Percentiles rank a stretch among this genome's conserved stretches.
phyloP scores from a whole-genome alignment of 1,140 invertebrate genomes.

The Arion vulgaris region DNA sequence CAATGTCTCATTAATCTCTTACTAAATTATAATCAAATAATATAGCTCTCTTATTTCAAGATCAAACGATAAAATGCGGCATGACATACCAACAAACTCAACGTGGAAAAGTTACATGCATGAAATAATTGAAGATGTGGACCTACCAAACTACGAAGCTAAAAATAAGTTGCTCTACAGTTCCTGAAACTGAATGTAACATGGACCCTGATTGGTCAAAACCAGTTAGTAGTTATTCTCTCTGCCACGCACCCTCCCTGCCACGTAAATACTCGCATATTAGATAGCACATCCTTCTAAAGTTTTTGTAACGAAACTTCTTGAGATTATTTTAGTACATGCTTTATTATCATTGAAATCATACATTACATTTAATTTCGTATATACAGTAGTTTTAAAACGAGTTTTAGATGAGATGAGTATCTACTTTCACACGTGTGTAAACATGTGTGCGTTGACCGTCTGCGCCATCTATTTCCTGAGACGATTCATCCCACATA shows the following conservation, averaged over 20 bases:
- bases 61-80: not conserved
- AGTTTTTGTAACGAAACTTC: not conserved
- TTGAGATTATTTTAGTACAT: too few species aligned
- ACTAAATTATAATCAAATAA: too few species aligned
- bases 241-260: conserved; percentile 41
- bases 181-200: conserved; percentile 43
- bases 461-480: conserved; percentile 29
- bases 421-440: not conserved
- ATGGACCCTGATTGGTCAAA: conserved; percentile 51
- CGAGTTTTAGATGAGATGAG: too few species aligned
- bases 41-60: too few species aligned
- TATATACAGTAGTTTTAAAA: too few species aligned
- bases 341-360: too few species aligned
- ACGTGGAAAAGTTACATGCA: conserved; percentile 38
- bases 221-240: conserved; percentile 18
- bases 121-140: conserved; percentile 5
- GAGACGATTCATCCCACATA: not conserved
- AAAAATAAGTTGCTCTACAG: conserved; percentile 20
- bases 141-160: conserved; percentile 27
- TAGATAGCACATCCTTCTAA: not conserved
- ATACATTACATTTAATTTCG: too few species aligned
- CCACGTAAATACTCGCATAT: conserved; percentile 26
- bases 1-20: not conserved
- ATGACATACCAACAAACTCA: not conserved
- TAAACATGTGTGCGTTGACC: not conserved